A percentile compares a stretch with the other conserved stretches of the same genome.
These are phyloP conservation scores for Leiothrix lutea DNA, from an alignment of 2,113 vertebrate genomes.

Conservation along the genomic window DNA sequence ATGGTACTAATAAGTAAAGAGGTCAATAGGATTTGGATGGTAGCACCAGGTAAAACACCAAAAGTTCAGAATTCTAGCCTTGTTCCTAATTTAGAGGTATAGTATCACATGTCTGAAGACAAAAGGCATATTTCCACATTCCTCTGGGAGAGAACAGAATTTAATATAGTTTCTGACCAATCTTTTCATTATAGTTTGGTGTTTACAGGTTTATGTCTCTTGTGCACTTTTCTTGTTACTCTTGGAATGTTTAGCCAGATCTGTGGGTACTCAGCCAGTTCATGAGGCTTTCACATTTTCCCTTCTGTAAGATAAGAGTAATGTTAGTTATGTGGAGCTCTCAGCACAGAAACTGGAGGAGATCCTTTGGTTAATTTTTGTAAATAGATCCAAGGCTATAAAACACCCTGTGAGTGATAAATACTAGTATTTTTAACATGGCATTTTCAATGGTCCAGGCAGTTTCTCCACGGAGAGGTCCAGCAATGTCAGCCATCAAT, in stretches of 20 bases:
- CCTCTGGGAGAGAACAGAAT: not conserved
- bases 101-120: not conserved
- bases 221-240: not conserved
- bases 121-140: not conserved
- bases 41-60: accelerated
- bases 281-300: not conserved
- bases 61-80: not conserved
- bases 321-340: accelerated
- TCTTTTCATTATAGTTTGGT: not conserved
- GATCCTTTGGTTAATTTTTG: not conserved
- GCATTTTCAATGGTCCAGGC: not conserved
- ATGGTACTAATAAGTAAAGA: not conserved
- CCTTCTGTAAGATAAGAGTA: not conserved
- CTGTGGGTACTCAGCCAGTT: not conserved
- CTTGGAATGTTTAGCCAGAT: not conserved
- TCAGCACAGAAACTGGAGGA: not conserved
- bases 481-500: slow-evolving; percentile 38
- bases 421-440: not conserved
- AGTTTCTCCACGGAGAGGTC: not conserved
- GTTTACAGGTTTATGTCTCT: not conserved
- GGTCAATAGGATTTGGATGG: not conserved
- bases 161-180: not conserved
- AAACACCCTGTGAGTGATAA: not conserved
- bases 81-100: not conserved
- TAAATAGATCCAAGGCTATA: not conserved